Conservation (phyloP, 2,113 vertebrate species). For the Rattus rattus region DNA sequence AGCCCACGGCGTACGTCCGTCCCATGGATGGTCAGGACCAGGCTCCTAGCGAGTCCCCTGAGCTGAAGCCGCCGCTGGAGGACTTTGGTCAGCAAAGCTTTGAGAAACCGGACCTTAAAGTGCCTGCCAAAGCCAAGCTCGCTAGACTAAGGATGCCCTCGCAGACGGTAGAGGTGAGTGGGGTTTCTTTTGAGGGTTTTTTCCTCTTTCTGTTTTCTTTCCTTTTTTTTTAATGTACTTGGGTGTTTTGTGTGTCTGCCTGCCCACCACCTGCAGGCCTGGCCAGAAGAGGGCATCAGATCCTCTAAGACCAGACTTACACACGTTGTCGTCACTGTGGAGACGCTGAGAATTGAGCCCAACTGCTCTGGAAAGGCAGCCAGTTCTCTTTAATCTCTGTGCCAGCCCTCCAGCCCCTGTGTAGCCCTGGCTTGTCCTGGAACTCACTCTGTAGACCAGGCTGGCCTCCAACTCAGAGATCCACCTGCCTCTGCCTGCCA, state of each 20-base stretch:
- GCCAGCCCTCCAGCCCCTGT: neutral
- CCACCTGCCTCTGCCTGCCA: too few relatives aligned
- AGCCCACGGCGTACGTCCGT: constrained; percentile 96
- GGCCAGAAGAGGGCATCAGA: neutral
- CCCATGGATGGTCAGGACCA: constrained; percentile 98
- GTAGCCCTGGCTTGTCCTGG: too few relatives aligned
- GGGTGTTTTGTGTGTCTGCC: neutral
- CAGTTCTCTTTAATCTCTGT: neutral
- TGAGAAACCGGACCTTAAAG: constrained; percentile 87
- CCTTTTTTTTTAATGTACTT: neutral
- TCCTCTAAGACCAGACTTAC: neutral
- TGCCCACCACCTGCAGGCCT: neutral
- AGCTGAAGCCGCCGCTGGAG: constrained; percentile 91
- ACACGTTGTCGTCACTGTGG: neutral
- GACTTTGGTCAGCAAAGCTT: constrained; percentile 85
- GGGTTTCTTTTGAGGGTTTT: neutral
- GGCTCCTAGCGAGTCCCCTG: constrained; percentile 90
- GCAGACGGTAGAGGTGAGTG: constrained; percentile 91
- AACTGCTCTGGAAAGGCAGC: neutral
- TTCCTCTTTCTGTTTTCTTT: neutral
- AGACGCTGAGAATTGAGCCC: neutral
- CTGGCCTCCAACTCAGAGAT: too few relatives aligned
- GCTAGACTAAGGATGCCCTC: constrained; percentile 89
- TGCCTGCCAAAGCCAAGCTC: constrained; percentile 86
- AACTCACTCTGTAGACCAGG: too few relatives aligned